phyloP scores from a whole-genome alignment of 2,113 vertebrate genomes.

The Paraplagusia blochii region DNA sequence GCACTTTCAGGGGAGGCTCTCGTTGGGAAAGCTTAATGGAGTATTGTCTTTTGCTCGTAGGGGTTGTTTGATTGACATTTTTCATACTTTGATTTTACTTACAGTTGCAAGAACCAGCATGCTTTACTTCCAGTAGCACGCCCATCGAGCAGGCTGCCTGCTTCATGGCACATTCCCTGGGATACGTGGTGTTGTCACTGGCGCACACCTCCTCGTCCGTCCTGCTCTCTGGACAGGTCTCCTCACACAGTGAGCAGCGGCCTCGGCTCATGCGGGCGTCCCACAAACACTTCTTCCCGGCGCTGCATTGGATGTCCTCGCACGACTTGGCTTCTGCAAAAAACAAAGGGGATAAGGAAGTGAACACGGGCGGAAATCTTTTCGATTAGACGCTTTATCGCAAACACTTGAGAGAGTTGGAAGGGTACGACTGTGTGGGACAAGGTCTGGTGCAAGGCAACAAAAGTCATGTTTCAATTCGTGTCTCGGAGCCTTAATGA shows the following conservation, averaged over 20 bases:
- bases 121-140: slow-evolving; percentile 94
- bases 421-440: slow-evolving; percentile 24
- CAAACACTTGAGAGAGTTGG: slow-evolving; percentile 24
- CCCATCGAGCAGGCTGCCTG: slow-evolving; percentile 93
- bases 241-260: slow-evolving; percentile 88
- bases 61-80: slow-evolving; percentile 55
- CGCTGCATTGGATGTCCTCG: slow-evolving; percentile 92
- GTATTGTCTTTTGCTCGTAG: slow-evolving; percentile 65
- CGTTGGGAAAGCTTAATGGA: slow-evolving; percentile 75
- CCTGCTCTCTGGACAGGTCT: slow-evolving; percentile 88
- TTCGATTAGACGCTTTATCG: slow-evolving; percentile 44
- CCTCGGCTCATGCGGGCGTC: slow-evolving; percentile 90
- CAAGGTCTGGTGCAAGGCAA: slow-evolving; percentile 2
- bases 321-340: slow-evolving; percentile 94
- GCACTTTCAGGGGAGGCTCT: slow-evolving; percentile 42
- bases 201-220: slow-evolving; percentile 94
- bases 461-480: slow-evolving; percentile 23
- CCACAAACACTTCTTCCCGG: slow-evolving; percentile 95
- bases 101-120: slow-evolving; percentile 99
- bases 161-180: slow-evolving; percentile 97
- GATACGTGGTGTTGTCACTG: slow-evolving; percentile 96
- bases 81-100: slow-evolving; percentile 83
- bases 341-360: slow-evolving; percentile 29
- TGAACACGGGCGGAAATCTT: slow-evolving; percentile 25
- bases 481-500: slow-evolving; percentile 25